These are phyloP conservation scores for Oophaga pumilio DNA, from an alignment of 2,113 vertebrate genomes.

Conservation along the genomic window DNA sequence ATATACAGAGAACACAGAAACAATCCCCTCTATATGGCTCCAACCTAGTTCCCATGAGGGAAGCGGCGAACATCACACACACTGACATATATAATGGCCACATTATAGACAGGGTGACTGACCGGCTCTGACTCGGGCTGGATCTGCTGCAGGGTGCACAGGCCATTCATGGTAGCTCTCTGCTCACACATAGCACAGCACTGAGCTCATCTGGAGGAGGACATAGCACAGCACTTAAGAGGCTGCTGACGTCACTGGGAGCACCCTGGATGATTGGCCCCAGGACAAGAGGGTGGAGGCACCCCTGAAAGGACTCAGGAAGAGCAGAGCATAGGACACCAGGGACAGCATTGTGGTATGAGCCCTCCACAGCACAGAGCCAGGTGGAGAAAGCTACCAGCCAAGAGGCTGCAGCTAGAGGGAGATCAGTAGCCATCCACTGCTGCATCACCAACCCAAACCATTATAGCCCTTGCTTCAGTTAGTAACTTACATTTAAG, in stretches of 20 bases:
- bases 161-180: conserved; percentile 22
- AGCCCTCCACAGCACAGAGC: no score
- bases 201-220: conserved; percentile 2
- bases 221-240: neutral
- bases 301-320: neutral
- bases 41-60: no score
- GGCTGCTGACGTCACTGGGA: neutral
- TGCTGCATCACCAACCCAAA: neutral
- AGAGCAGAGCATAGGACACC: neutral
- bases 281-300: neutral
- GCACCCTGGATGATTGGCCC: neutral
- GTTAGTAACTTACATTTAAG: neutral
- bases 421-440: no score
- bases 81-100: neutral
- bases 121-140: conserved; percentile 28
- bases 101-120: neutral
- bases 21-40: no score
- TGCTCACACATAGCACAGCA: neutral
- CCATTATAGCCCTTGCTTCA: neutral
- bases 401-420: no score
- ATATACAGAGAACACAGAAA: no score
- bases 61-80: neutral
- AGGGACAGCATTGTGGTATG: neutral
- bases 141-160: conserved; percentile 45
- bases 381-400: no score